Conservation (phyloP, 1,140 invertebrate genomes). For the Xylocopa sonorina region DNA sequence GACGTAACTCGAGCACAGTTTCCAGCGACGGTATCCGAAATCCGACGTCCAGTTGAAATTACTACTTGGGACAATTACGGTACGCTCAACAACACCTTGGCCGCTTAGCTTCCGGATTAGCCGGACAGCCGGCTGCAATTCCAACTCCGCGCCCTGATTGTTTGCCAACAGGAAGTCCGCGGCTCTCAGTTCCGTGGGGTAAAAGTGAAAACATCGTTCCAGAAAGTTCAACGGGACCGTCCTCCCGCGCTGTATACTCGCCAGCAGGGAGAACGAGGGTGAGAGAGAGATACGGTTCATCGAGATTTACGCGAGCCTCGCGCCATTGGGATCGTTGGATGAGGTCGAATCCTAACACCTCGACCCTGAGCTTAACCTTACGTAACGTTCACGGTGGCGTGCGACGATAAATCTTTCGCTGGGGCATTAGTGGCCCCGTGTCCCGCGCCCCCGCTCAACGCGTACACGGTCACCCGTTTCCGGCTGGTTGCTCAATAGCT, state of each 20-base stretch:
- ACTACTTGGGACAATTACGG: constrained; percentile 13
- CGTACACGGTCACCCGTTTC: constrained; percentile 18
- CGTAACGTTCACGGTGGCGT: constrained; percentile 53
- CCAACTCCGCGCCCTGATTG: constrained; percentile 2
- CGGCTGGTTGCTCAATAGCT: constrained; percentile 41
- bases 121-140: background rate
- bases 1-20: background rate
- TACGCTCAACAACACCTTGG: constrained; percentile 1
- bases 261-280: background rate
- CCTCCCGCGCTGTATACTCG: background rate
- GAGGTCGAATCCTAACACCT: constrained; percentile 55
- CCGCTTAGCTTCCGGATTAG: constrained; percentile 23
- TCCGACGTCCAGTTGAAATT: background rate
- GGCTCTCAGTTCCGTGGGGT: too few species aligned
- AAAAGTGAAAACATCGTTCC: constrained; percentile 26
- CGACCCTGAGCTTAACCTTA: constrained; percentile 68
- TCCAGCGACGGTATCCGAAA: background rate
- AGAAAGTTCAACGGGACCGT: constrained; percentile 3
- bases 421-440: constrained; percentile 61
- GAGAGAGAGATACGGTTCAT: constrained; percentile 5
- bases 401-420: constrained; percentile 67
- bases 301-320: constrained; percentile 53
- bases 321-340: constrained; percentile 33
- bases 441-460: constrained; percentile 19
- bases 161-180: background rate